These are phyloP conservation scores for Drosophila merina DNA, from an alignment of 2,888 invertebrate genomes.

Conservation along the genomic window DNA sequence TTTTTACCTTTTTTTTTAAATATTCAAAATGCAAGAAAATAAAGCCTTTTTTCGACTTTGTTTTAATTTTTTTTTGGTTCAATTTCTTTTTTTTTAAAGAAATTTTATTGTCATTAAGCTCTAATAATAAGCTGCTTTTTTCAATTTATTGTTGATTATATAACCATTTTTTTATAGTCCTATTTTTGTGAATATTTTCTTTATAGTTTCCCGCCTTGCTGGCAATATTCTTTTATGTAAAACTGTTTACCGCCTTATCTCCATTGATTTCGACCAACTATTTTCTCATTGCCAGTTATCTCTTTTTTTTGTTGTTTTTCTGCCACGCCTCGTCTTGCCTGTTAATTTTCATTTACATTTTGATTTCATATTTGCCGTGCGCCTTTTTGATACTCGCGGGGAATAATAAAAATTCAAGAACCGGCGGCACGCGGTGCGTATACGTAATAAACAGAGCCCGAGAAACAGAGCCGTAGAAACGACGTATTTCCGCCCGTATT, in stretches of 20 bases:
- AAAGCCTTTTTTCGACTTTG: slow-evolving; percentile 1
- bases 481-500: slow-evolving; percentile 31
- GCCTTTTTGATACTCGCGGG: slow-evolving; percentile 60
- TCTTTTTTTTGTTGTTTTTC: slow-evolving; percentile 50
- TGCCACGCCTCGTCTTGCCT: slow-evolving; percentile 30
- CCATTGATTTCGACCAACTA: slow-evolving; percentile 55
- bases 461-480: slow-evolving; percentile 14
- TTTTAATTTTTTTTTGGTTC: slow-evolving; percentile 7
- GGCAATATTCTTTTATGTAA: slow-evolving; percentile 12
- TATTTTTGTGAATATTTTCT: slow-evolving; percentile 7
- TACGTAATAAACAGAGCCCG: slow-evolving; percentile 65
- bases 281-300: slow-evolving; percentile 30
- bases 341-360: slow-evolving; percentile 64
- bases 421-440: slow-evolving; percentile 56
- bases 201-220: slow-evolving; percentile 16
- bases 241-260: slow-evolving; percentile 67
- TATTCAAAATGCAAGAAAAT: slow-evolving; percentile 7
- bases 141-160: not conserved
- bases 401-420: slow-evolving; percentile 58
- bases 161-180: not conserved
- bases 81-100: not conserved
- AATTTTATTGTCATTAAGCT: not conserved
- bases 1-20: slow-evolving; percentile 50
- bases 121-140: not conserved
- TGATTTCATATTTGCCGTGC: slow-evolving; percentile 63